phyloP scores from a whole-genome alignment of 2,113 vertebrate genomes.

The Apeltes quadracus region DNA sequence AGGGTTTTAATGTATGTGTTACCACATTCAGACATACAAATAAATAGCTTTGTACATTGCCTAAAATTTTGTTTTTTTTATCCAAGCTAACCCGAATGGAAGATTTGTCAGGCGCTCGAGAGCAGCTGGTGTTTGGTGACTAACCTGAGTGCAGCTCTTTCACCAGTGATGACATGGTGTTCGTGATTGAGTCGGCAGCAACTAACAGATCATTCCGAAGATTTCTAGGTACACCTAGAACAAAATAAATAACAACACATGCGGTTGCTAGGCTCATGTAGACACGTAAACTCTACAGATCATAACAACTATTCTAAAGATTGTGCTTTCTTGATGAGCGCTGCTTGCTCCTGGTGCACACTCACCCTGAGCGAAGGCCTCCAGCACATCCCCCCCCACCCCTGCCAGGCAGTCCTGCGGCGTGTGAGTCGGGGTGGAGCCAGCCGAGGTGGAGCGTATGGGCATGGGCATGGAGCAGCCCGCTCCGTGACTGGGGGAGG shows the following conservation, averaged over 20 bases:
- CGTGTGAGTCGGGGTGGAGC: constrained; percentile 90
- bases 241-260: background rate
- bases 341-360: background rate
- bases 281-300: background rate
- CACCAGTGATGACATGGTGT: constrained; percentile 95
- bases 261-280: background rate
- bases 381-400: constrained; percentile 88
- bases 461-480: constrained; percentile 90
- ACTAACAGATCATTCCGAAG: constrained; percentile 94
- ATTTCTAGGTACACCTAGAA: constrained; percentile 90
- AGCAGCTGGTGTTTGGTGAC: constrained; percentile 10
- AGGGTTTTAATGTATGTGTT: no score
- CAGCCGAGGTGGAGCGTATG: constrained; percentile 88
- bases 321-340: background rate
- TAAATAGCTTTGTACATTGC: no score
- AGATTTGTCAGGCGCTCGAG: background rate
- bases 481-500: constrained; percentile 89
- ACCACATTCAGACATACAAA: no score
- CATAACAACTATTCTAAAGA: background rate
- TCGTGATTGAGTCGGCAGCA: constrained; percentile 95
- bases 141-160: constrained; percentile 96
- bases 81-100: no score
- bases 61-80: no score
- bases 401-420: constrained; percentile 87
- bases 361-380: constrained; percentile 91